A percentile compares a stretch with the other conserved stretches of the same genome.
Conservation (phyloP, 2,888 invertebrate species). For the Isoperla grammatica region DNA sequence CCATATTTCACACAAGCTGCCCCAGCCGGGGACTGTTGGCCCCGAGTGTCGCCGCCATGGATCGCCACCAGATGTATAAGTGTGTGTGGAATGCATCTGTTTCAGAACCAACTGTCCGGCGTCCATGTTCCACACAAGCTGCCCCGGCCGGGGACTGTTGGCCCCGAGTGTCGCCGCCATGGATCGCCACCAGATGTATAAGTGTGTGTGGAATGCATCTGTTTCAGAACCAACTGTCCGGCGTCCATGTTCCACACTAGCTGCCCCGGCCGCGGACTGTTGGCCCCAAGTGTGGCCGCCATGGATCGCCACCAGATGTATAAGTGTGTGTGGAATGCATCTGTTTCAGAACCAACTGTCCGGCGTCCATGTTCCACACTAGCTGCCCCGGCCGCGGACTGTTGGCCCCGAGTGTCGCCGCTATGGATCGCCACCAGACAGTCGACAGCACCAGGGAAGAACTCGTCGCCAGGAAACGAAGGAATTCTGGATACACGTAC, state of each 20-base stretch:
- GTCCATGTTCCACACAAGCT: conserved; percentile 33
- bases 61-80: conserved; percentile 34
- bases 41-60: conserved; percentile 33
- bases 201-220: no score
- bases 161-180: conserved; percentile 32
- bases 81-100: no score
- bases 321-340: no score
- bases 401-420: conserved; percentile 30
- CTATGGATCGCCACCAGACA: conserved; percentile 33
- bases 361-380: conserved; percentile 34
- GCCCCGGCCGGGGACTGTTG: conserved; percentile 16
- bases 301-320: conserved; percentile 34
- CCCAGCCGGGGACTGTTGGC: conserved; percentile 19
- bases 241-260: conserved; percentile 34
- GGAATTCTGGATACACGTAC: conserved; percentile 25
- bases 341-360: conserved; percentile 35
- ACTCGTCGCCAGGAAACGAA: conserved; percentile 25
- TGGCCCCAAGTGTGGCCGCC: conserved; percentile 31
- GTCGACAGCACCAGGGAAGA: conserved; percentile 34
- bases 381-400: conserved; percentile 18
- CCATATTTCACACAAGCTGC: conserved; percentile 32
- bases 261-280: conserved; percentile 14
- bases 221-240: conserved; percentile 35
- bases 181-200: conserved; percentile 35
- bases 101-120: conserved; percentile 36